A percentile compares a stretch with the other conserved stretches of the same genome.
Conservation (phyloP, 2,797 vertebrate species). For the Anguilla pacifica region DNA sequence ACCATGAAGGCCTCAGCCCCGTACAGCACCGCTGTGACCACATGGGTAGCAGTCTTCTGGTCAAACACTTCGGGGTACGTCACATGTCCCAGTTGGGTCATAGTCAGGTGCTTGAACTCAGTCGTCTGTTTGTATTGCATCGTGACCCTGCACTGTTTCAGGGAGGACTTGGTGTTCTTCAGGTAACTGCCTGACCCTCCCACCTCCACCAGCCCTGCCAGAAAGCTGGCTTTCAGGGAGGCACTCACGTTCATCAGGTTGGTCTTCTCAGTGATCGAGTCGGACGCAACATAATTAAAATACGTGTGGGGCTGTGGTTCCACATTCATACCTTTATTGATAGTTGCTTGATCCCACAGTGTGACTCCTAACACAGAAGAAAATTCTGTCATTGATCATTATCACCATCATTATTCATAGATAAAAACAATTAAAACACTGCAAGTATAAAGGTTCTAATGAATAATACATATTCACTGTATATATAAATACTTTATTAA, state of each 20-base stretch:
- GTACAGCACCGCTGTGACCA: conserved; percentile 38
- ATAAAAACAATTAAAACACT: no score
- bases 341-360: not conserved
- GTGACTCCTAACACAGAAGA: not conserved
- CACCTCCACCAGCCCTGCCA: not conserved
- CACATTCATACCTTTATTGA: not conserved
- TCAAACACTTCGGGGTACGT: not conserved
- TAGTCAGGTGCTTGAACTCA: not conserved
- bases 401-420: no score
- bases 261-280: not conserved
- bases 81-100: not conserved
- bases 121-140: not conserved
- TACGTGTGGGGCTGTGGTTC: not conserved
- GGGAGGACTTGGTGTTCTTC: not conserved
- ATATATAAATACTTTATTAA: no score
- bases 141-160: not conserved
- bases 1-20: conserved; percentile 35
- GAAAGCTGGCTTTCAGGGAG: not conserved
- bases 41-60: conserved; percentile 30
- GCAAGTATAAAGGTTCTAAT: not conserved
- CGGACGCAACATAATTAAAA: not conserved
- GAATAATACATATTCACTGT: not conserved
- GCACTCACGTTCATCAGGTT: not conserved
- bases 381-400: no score
- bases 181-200: not conserved